A percentile compares a stretch with the other conserved stretches of the same genome.
These are phyloP conservation scores for Lepus timidus DNA, from an alignment of 2,113 vertebrate species.

Conservation along the genomic window DNA sequence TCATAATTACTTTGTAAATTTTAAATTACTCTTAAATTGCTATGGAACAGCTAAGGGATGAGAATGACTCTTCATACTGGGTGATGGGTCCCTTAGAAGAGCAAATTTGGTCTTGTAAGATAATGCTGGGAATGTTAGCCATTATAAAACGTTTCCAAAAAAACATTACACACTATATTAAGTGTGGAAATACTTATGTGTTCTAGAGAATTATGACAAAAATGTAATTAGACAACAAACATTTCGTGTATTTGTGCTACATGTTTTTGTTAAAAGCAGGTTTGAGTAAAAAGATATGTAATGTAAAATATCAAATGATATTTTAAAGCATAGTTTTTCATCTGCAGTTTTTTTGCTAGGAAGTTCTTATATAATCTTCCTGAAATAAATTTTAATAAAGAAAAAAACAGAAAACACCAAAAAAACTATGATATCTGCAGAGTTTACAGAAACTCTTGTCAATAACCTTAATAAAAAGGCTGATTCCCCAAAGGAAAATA, in stretches of 20 bases:
- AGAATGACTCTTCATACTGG: not conserved
- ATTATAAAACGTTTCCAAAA: not conserved
- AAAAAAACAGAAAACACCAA: accelerated
- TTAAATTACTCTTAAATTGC: slow-evolving; percentile 74
- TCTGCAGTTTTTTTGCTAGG: not conserved
- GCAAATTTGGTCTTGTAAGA: slow-evolving; percentile 21
- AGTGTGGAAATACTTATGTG: not conserved
- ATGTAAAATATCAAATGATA: not conserved
- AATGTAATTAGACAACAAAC: not conserved
- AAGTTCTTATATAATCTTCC: not conserved
- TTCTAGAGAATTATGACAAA: not conserved
- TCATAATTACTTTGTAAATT: slow-evolving; percentile 69
- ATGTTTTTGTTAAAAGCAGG: not conserved
- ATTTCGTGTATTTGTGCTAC: not conserved
- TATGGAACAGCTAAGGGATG: slow-evolving; percentile 31
- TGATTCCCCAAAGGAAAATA: not conserved
- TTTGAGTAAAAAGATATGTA: not conserved
- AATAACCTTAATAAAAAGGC: not conserved
- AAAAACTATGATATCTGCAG: not conserved
- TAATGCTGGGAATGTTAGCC: not conserved
- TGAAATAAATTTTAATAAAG: not conserved
- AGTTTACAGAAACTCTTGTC: not conserved
- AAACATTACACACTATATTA: not conserved
- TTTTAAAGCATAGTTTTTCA: not conserved
- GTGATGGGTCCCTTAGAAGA: not conserved